Conservation (phyloP, 1,140 invertebrate species). For the Eumeta japonica region DNA sequence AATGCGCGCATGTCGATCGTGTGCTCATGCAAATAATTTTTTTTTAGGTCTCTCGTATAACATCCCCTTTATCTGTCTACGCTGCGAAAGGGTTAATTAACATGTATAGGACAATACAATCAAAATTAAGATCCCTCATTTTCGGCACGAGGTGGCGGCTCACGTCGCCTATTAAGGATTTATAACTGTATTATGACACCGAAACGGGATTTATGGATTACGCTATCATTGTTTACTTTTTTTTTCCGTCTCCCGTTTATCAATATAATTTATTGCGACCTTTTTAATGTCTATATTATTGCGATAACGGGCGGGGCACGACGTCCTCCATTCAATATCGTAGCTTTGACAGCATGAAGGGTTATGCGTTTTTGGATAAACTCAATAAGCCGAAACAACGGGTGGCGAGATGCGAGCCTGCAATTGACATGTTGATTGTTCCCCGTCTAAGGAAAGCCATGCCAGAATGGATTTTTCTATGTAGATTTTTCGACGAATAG, state of each 20-base stretch:
- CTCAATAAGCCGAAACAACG: constrained; percentile 55
- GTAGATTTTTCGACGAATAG: too few relatives aligned
- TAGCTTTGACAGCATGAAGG: constrained; percentile 50
- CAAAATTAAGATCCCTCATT: constrained; percentile 50
- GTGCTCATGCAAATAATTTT: constrained; percentile 56
- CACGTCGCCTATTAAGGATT: constrained; percentile 44
- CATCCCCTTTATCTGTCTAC: constrained; percentile 49
- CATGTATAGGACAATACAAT: constrained; percentile 54
- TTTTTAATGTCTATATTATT: constrained; percentile 1
- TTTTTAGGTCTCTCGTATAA: constrained; percentile 50
- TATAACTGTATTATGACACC: constrained; percentile 48
- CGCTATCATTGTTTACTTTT: neutral
- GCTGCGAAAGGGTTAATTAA: constrained; percentile 55
- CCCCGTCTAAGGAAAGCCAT: too few relatives aligned
- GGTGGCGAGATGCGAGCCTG: constrained; percentile 48
- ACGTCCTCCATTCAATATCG: constrained; percentile 43
- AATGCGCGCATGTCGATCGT: constrained; percentile 54
- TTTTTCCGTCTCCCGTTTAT: constrained; percentile 43
- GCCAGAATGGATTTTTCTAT: too few relatives aligned
- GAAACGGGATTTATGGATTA: constrained; percentile 24
- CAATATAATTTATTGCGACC: constrained; percentile 20
- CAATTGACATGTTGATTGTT: constrained; percentile 46
- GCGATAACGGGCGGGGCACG: constrained; percentile 7
- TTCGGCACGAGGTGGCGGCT: constrained; percentile 44
- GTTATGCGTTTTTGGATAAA: constrained; percentile 54